These are phyloP conservation scores for Stegodyphus mimosarum DNA, from an alignment of 1,140 invertebrate species.

Conservation along the genomic window DNA sequence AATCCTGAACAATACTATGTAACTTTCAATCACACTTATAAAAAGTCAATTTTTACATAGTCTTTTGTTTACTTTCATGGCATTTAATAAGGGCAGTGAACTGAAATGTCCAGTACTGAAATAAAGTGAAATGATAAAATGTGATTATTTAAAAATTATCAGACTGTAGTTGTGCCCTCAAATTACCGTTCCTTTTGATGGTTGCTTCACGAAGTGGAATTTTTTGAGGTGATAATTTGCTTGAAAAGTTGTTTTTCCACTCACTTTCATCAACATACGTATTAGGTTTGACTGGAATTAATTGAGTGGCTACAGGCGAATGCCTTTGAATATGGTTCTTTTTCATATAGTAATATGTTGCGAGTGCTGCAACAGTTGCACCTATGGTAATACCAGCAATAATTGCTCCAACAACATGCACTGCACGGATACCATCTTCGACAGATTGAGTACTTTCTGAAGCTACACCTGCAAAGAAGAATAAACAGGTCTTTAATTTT, in stretches of 20 bases:
- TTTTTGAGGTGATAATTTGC: conserved; percentile 31
- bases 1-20: no score
- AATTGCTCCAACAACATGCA: conserved; percentile 73
- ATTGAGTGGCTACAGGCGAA: conserved; percentile 4
- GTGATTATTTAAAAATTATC: conserved; percentile 45
- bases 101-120: no score
- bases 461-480: not conserved
- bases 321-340: not conserved
- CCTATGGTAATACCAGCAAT: conserved; percentile 70
- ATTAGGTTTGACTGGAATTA: conserved; percentile 62
- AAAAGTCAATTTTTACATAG: no score
- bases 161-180: conserved; percentile 51
- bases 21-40: no score
- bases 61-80: no score
- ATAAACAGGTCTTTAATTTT: not conserved
- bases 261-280: conserved; percentile 55
- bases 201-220: conserved; percentile 58
- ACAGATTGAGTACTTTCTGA: not conserved
- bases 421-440: conserved; percentile 67
- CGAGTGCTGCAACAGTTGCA: conserved; percentile 66
- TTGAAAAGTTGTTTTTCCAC: conserved; percentile 58
- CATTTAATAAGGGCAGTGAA: no score
- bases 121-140: no score
- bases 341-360: conserved; percentile 69
- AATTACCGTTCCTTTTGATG: conserved; percentile 61